These are phyloP conservation scores for Naso thynnoides DNA, from an alignment of 2,797 vertebrate species.

Conservation along the genomic window DNA sequence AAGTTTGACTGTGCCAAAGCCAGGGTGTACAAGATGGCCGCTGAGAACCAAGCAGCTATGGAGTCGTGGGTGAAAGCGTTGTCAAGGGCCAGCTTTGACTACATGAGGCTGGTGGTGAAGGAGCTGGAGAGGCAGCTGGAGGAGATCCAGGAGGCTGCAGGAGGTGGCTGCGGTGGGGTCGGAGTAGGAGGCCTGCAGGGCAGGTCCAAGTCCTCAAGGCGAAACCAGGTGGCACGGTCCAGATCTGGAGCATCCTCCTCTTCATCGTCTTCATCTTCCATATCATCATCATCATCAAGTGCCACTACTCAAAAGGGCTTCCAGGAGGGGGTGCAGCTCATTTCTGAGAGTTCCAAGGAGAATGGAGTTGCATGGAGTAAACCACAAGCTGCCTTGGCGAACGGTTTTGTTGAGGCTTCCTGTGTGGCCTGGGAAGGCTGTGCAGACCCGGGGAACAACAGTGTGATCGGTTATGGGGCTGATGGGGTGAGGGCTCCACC, in stretches of 20 bases:
- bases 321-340: conserved; percentile 71
- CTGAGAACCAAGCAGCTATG: conserved; percentile 92
- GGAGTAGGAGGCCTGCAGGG: conserved; percentile 33
- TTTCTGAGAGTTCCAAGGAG: conserved; percentile 79
- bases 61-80: conserved; percentile 97
- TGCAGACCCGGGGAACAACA: conserved; percentile 49
- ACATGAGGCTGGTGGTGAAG: conserved; percentile 94
- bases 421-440: conserved; percentile 74
- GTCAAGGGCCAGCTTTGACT: conserved; percentile 95
- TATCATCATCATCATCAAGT: conserved; percentile 60
- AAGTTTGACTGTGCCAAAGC: conserved; percentile 89
- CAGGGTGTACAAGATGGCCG: conserved; percentile 92
- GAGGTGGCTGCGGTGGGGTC: not conserved
- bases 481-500: conserved; percentile 81
- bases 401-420: conserved; percentile 71
- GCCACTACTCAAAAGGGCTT: conserved; percentile 42
- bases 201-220: conserved; percentile 59
- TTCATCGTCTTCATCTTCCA: conserved; percentile 72
- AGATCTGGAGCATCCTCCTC: conserved; percentile 69
- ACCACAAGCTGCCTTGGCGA: conserved; percentile 41
- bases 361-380: conserved; percentile 90
- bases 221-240: conserved; percentile 49
- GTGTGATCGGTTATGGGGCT: not conserved
- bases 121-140: conserved; percentile 96
- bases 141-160: conserved; percentile 83